phyloP scores from a whole-genome alignment of 2,888 invertebrate genomes.

The Mesorhabditis spiculigera region DNA sequence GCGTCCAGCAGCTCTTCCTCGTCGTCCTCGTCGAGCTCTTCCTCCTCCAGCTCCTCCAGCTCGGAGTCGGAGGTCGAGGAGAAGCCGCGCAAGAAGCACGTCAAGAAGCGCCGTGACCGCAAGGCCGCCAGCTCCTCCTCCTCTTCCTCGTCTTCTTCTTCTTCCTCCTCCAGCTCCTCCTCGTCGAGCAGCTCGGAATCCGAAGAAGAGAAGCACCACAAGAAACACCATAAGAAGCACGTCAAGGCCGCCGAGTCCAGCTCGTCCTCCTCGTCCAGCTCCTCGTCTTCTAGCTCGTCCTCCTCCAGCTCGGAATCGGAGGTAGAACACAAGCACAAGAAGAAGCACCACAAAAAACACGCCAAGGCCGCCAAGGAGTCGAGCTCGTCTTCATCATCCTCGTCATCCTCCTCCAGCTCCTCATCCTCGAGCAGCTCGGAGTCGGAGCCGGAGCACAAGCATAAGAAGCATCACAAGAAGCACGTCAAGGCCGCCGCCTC shows the following conservation, averaged over 20 bases:
- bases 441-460: constrained; percentile 7
- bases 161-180: not conserved
- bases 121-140: no score
- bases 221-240: constrained; percentile 2
- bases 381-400: not conserved
- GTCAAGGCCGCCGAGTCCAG: not conserved
- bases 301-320: no score
- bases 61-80: no score
- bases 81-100: not conserved
- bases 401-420: constrained; percentile 2
- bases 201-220: not conserved
- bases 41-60: not conserved
- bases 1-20: not conserved
- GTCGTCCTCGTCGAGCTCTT: not conserved
- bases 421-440: constrained; percentile 5
- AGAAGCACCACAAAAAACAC: constrained; percentile 2
- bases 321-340: not conserved
- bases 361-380: no score
- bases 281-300: not conserved
- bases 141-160: not conserved
- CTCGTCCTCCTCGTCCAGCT: not conserved
- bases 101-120: not conserved
- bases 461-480: not conserved
- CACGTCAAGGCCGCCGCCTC: not conserved
- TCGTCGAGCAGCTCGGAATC: not conserved